These are phyloP conservation scores for Sapajus apella DNA, from an alignment of 2,113 vertebrate species.

Conservation along the genomic window DNA sequence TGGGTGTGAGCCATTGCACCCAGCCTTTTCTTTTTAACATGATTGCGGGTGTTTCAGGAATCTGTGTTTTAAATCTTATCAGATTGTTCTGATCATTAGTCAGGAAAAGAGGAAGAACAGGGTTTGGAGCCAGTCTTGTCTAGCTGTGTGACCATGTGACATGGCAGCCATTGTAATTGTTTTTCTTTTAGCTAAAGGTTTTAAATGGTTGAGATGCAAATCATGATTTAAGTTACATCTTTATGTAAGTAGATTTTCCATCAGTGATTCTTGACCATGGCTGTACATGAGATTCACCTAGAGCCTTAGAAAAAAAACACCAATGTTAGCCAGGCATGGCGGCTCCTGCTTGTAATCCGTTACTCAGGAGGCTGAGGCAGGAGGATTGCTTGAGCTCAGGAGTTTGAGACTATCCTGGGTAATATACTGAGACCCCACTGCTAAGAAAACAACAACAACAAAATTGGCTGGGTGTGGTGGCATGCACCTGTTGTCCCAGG, in stretches of 20 bases:
- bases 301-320: background rate
- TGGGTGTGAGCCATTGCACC: no score
- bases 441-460: background rate
- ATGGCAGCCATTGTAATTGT: background rate
- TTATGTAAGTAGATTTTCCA: background rate
- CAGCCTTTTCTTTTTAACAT: no score
- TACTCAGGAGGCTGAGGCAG: background rate
- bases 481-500: background rate
- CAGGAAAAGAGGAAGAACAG: background rate
- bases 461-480: background rate
- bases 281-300: background rate
- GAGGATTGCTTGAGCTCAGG: background rate
- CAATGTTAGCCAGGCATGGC: background rate
- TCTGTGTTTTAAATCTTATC: background rate
- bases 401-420: background rate
- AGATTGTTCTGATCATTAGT: background rate
- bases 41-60: background rate
- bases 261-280: background rate
- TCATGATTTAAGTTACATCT: background rate
- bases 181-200: constrained; percentile 1
- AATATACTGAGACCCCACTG: background rate
- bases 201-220: constrained; percentile 35
- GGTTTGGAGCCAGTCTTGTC: background rate
- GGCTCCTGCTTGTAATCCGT: background rate
- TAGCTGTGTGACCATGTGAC: background rate